phyloP scores from a whole-genome alignment of 2,888 invertebrate species.

The Ichneumoninae sp. region DNA sequence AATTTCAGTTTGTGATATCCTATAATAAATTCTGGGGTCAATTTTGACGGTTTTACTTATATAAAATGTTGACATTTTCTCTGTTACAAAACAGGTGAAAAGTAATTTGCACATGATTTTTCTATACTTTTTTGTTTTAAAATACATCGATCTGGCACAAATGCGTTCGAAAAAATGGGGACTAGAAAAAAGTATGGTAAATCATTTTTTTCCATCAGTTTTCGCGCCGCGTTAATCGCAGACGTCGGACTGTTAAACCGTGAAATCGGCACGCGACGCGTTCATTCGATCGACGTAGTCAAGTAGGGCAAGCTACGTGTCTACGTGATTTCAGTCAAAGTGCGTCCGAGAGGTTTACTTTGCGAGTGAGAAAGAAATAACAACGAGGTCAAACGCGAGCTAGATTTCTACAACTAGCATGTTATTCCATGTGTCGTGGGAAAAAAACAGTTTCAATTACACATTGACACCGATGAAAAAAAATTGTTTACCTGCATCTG shows the following conservation, averaged over 20 bases:
- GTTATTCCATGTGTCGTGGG: conserved; percentile 3
- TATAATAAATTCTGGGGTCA: too few species aligned
- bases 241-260: not conserved
- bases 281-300: conserved; percentile 8
- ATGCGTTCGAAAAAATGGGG: too few species aligned
- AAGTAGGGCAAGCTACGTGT: conserved; percentile 25
- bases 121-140: too few species aligned
- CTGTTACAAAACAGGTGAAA: too few species aligned
- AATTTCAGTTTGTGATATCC: too few species aligned
- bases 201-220: not conserved
- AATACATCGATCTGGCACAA: too few species aligned
- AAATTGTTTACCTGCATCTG: conserved; percentile 31
- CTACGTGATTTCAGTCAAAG: conserved; percentile 16
- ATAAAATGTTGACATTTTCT: too few species aligned
- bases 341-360: conserved; percentile 32
- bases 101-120: too few species aligned
- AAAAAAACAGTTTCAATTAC: not conserved
- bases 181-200: not conserved
- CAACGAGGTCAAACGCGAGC: conserved; percentile 30
- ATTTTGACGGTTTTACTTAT: too few species aligned
- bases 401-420: not conserved
- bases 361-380: conserved; percentile 13
- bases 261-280: not conserved
- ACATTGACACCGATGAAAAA: conserved; percentile 9
- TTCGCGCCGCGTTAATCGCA: not conserved